phyloP scores from a whole-genome alignment of 2,797 vertebrate species.

The Sarcophilus harrisii region DNA sequence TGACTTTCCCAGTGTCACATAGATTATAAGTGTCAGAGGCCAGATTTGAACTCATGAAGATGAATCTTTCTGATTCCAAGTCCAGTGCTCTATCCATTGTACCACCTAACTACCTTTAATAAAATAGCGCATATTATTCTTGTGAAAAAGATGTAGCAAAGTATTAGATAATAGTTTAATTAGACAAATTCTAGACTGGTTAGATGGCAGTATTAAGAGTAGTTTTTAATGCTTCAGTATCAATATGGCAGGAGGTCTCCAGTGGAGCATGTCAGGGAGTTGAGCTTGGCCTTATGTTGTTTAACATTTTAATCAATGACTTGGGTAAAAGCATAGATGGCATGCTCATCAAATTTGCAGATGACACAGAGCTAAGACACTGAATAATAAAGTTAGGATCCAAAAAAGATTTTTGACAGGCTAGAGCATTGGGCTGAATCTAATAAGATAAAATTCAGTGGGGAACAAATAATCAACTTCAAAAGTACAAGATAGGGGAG shows the following conservation, averaged over 20 bases:
- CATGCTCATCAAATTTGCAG: not conserved
- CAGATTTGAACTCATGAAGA: not conserved
- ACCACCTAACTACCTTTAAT: not conserved
- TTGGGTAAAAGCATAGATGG: not conserved
- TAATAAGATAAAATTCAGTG: not conserved
- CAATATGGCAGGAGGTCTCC: not conserved
- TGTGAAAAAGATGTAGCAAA: not conserved
- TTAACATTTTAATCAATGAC: conserved; percentile 2
- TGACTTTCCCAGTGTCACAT: not conserved
- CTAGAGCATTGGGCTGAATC: not conserved
- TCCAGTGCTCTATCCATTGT: not conserved
- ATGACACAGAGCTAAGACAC: not conserved
- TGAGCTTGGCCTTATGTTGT: not conserved
- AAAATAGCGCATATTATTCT: not conserved
- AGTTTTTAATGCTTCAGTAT: not conserved
- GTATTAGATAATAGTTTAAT: not conserved
- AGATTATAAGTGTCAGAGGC: not conserved
- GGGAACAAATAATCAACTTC: not conserved
- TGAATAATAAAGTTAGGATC: not conserved
- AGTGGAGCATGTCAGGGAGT: not conserved
- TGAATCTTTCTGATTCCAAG: not conserved
- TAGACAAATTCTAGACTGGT: not conserved
- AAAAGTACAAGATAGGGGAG: not conserved
- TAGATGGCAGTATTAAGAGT: not conserved
- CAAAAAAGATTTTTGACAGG: not conserved